Percentiles rank a stretch among this genome's conserved stretches.
phyloP scores from a whole-genome alignment of 2,797 vertebrate species.

The Protonibea diacanthus region DNA sequence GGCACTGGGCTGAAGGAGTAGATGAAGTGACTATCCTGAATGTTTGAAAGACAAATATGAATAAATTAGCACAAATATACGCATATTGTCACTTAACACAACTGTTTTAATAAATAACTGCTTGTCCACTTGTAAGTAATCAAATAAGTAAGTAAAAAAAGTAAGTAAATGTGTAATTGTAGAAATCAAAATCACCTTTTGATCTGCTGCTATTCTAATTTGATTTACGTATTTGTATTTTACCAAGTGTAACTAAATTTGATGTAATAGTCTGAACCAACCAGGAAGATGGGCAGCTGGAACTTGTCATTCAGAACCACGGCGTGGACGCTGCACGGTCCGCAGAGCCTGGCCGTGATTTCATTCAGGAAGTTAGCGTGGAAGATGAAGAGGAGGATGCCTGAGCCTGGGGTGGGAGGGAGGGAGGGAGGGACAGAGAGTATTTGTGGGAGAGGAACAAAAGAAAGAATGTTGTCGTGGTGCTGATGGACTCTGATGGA shows the following conservation, averaged over 20 bases:
- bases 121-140: too few relatives aligned
- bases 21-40: slow-evolving; percentile 98
- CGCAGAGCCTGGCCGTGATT: slow-evolving; percentile 92
- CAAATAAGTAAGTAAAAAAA: too few relatives aligned
- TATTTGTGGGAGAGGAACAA: neutral
- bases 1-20: slow-evolving; percentile 95
- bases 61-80: neutral
- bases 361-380: slow-evolving; percentile 94
- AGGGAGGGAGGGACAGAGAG: neutral
- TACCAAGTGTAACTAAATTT: too few relatives aligned
- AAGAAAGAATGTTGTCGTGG: neutral
- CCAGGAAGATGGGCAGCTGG: slow-evolving; percentile 97
- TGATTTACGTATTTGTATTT: too few relatives aligned
- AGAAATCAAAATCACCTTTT: neutral
- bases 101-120: too few relatives aligned
- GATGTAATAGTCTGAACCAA: slow-evolving; percentile 69
- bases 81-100: neutral
- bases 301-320: slow-evolving; percentile 98
- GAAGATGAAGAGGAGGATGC: slow-evolving; percentile 96
- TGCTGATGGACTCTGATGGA: neutral
- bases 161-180: neutral
- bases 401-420: slow-evolving; percentile 85
- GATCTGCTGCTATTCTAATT: too few relatives aligned
- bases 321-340: slow-evolving; percentile 96
- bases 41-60: slow-evolving; percentile 33